A percentile compares a stretch with the other conserved stretches of the same genome.
Evolutionary conservation across 1,140 invertebrate species (phyloP).

Genomic region (Drosophila gunungcola): DNA sequence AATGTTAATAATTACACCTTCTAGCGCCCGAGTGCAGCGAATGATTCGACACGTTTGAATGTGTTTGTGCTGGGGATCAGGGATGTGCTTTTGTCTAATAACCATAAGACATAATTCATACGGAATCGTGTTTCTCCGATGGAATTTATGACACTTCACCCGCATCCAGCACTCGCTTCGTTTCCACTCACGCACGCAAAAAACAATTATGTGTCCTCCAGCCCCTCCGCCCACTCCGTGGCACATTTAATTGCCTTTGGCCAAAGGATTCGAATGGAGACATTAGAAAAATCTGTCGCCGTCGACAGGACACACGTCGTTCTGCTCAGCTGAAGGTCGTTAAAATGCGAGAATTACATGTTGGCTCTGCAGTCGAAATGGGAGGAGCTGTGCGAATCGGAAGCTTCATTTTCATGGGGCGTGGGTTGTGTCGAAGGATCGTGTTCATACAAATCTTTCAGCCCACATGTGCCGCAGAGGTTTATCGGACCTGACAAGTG

Average conservation of each 20-base stretch:
- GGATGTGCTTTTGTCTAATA: conserved; percentile 71
- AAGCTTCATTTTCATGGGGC: not conserved
- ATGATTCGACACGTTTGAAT: conserved; percentile 31
- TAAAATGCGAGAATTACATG: conserved; percentile 54
- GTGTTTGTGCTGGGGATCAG: conserved; percentile 22
- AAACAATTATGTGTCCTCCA: conserved; percentile 61
- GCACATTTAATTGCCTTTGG: conserved; percentile 72
- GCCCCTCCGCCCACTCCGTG: conserved; percentile 5
- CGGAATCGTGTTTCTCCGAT: conserved; percentile 59
- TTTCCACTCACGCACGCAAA: conserved; percentile 67
- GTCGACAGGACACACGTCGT: conserved; percentile 62
- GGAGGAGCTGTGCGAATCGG: not conserved
- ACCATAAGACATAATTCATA: conserved; percentile 74
- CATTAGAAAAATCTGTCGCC: conserved; percentile 81
- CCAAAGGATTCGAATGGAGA: conserved; percentile 79
- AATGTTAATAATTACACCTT: conserved; percentile 75
- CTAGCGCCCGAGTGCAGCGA: conserved; percentile 16
- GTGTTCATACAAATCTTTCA: conserved; percentile 17
- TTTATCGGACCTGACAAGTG: conserved; percentile 48
- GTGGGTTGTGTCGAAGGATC: conserved; percentile 40
- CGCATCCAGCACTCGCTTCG: conserved; percentile 31
- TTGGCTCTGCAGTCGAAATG: conserved; percentile 4
- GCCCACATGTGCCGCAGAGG: conserved; percentile 32
- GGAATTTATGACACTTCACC: conserved; percentile 66
- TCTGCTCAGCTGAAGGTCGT: conserved; percentile 43